Percentiles rank a stretch among this genome's conserved stretches.
Evolutionary conservation across 2,797 vertebrate species (phyloP).

Genomic region (Emydoidea blandingii): DNA sequence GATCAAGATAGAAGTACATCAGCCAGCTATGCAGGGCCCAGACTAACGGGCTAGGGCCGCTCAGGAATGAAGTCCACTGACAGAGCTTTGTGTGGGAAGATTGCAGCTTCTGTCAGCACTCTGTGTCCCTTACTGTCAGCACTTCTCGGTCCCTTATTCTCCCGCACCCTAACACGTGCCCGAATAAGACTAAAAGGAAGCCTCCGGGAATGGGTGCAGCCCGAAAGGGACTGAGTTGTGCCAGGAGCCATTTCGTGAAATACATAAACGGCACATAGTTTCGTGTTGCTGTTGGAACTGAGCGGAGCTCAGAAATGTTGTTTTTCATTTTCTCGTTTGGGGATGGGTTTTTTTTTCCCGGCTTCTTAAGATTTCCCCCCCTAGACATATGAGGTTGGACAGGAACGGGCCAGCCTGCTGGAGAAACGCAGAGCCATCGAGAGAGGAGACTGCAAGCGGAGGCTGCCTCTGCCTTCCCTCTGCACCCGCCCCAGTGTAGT

Average conservation of each 20-base stretch:
- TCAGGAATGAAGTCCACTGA: not conserved
- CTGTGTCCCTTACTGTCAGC: not conserved
- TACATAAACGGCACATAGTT: conserved; percentile 48
- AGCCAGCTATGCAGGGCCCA: not conserved
- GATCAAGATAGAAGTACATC: fast-evolving
- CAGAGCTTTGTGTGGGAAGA: not conserved
- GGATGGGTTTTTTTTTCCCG: conserved; percentile 58
- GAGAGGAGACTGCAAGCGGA: not conserved
- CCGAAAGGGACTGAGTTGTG: conserved; percentile 35
- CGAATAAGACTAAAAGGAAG: conserved; percentile 19
- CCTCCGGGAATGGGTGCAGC: conserved; percentile 6
- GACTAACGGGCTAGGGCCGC: not conserved
- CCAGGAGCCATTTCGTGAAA: conserved; percentile 62
- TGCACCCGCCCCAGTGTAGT: not conserved
- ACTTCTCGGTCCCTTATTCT: conserved; percentile 6
- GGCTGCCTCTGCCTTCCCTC: not conserved
- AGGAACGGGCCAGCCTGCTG: not conserved
- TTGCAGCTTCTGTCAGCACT: not conserved
- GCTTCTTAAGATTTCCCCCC: conserved; percentile 60
- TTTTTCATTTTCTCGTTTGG: conserved; percentile 63
- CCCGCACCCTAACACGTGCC: not conserved
- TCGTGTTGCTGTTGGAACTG: conserved; percentile 70
- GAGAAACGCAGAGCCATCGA: not conserved
- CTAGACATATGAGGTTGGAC: conserved; percentile 41
- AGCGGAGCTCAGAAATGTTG: conserved; percentile 61